phyloP scores from a whole-genome alignment of 2,113 vertebrate genomes.

The Illadopsis cleaveri region DNA sequence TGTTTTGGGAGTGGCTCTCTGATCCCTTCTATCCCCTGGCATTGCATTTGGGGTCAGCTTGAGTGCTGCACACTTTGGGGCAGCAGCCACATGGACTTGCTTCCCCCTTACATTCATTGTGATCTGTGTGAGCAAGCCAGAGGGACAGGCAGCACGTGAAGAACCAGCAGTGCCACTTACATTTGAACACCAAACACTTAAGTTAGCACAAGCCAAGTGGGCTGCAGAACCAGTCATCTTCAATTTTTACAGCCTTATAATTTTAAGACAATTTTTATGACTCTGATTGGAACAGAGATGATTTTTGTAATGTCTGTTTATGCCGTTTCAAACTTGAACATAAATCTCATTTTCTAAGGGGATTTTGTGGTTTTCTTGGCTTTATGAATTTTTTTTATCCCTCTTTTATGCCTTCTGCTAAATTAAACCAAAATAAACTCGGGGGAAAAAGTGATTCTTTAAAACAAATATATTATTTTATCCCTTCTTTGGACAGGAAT shows the following conservation, averaged over 20 bases:
- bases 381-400: conserved; percentile 17
- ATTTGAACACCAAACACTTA: background rate
- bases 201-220: background rate
- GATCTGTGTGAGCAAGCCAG: background rate
- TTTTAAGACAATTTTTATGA: conserved; percentile 21
- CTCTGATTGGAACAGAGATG: conserved; percentile 9
- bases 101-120: background rate
- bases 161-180: background rate
- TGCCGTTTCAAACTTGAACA: conserved; percentile 33
- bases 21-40: background rate
- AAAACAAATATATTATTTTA: conserved; percentile 52
- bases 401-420: conserved; percentile 49
- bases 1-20: background rate
- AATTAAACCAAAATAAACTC: conserved; percentile 62
- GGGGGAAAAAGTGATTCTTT: conserved; percentile 36
- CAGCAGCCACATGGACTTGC: background rate
- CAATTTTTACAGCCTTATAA: conserved; percentile 23
- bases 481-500: conserved; percentile 57
- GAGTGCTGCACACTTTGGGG: background rate
- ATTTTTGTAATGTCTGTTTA: conserved; percentile 19
- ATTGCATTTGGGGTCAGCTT: background rate
- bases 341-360: conserved; percentile 55
- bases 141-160: background rate
- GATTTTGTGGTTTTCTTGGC: conserved; percentile 61
- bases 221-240: background rate